Conservation (phyloP, 2,113 vertebrate genomes). For the Festucalex cinctus region DNA sequence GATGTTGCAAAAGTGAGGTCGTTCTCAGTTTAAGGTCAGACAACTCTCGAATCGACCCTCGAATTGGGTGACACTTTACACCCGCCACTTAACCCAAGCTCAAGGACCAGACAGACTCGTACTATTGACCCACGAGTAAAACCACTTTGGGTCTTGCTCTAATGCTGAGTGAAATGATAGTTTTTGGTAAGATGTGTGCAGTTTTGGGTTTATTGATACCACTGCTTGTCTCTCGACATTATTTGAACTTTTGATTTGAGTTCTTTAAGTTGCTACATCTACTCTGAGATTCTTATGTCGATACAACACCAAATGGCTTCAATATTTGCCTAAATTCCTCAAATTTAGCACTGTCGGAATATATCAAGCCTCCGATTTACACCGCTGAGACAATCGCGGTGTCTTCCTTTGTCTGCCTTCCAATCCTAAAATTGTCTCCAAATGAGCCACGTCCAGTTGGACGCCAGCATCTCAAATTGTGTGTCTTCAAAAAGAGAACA, state of each 20-base stretch:
- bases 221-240: neutral
- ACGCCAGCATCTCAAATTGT: neutral
- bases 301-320: too few relatives aligned
- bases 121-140: constrained; percentile 62
- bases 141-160: neutral
- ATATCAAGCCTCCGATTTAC: too few relatives aligned
- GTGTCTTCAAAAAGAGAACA: neutral
- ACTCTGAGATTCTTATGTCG: too few relatives aligned
- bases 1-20: neutral
- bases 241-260: neutral
- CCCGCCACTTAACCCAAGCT: constrained; percentile 52
- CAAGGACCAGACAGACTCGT: constrained; percentile 51
- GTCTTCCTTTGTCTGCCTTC: too few relatives aligned
- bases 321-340: too few relatives aligned
- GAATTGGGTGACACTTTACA: constrained; percentile 50
- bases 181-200: neutral
- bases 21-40: constrained; percentile 34
- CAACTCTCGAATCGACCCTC: constrained; percentile 52
- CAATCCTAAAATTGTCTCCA: too few relatives aligned
- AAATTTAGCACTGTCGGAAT: too few relatives aligned
- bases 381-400: too few relatives aligned
- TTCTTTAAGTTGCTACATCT: neutral
- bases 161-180: neutral
- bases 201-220: neutral
- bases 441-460: neutral